Conservation (phyloP, 2,113 vertebrate genomes). For the Gadus macrocephalus region DNA sequence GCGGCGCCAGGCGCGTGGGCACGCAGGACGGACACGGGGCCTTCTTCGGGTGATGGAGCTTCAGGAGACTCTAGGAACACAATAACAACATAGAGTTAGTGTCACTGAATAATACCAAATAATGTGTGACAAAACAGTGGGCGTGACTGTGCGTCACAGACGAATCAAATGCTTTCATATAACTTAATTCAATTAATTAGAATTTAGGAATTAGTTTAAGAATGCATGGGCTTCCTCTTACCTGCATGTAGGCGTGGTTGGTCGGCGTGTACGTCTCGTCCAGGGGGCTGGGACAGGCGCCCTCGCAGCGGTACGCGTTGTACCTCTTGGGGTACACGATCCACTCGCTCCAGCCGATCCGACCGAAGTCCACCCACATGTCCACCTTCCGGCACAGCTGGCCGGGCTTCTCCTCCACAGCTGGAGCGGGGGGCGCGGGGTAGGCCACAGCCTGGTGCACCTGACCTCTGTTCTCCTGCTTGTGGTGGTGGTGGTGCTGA, state of each 20-base stretch:
- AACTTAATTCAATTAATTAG: not conserved
- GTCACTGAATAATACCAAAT: not conserved
- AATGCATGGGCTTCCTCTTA: constrained; percentile 46
- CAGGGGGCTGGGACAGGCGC: constrained; percentile 76
- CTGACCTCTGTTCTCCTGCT: constrained; percentile 50
- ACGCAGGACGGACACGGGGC: constrained; percentile 77
- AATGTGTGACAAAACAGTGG: not conserved
- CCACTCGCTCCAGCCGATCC: constrained; percentile 83
- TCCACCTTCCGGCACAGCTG: constrained; percentile 74
- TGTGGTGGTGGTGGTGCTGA: constrained; percentile 8
- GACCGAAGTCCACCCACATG: constrained; percentile 85
- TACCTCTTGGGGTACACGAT: constrained; percentile 79
- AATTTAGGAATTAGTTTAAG: not conserved
- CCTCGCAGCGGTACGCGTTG: constrained; percentile 83
- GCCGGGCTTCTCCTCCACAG: constrained; percentile 31
- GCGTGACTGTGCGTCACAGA: not conserved
- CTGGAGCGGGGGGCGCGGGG: not conserved
- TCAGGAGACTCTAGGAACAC: constrained; percentile 78
- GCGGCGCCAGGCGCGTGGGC: constrained; percentile 73
- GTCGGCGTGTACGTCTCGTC: constrained; percentile 80
- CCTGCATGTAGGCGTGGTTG: constrained; percentile 88
- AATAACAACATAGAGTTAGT: constrained; percentile 15
- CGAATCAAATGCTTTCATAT: not conserved
- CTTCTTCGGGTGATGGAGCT: constrained; percentile 75
- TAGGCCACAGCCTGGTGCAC: not conserved